Evolutionary conservation across 2,888 invertebrate genomes (phyloP).

Genomic region (Chrysina gloriosa): DNA sequence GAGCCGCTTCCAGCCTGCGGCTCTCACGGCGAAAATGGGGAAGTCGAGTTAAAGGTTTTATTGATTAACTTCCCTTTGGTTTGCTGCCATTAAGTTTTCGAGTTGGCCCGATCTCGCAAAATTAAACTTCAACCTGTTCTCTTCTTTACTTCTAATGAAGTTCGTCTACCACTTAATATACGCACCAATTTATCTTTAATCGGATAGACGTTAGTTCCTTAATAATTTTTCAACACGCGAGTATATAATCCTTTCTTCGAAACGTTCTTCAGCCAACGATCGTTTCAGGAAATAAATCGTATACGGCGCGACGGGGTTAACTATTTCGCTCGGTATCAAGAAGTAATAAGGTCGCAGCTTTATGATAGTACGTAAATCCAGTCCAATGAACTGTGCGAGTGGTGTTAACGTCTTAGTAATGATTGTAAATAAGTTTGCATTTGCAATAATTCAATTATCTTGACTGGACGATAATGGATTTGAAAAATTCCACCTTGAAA

Average conservation of each 20-base stretch:
- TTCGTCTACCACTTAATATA: conserved; percentile 40
- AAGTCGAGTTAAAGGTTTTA: conserved; percentile 61
- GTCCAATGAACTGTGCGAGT: too few relatives aligned
- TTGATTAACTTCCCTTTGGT: conserved; percentile 60
- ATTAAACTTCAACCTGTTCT: conserved; percentile 56
- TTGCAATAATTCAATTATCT: too few relatives aligned
- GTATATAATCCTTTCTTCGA: not conserved
- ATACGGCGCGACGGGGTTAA: too few relatives aligned
- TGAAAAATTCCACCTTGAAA: too few relatives aligned
- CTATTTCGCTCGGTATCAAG: too few relatives aligned
- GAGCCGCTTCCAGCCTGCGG: conserved; percentile 47
- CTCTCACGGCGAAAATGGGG: conserved; percentile 55
- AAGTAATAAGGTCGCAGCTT: too few relatives aligned
- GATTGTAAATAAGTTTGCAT: too few relatives aligned
- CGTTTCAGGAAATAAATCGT: too few relatives aligned
- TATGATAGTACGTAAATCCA: too few relatives aligned
- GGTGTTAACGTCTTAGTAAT: too few relatives aligned
- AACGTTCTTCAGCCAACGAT: not conserved
- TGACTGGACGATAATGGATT: too few relatives aligned
- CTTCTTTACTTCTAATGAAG: conserved; percentile 56
- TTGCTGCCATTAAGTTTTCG: conserved; percentile 58
- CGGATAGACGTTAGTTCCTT: conserved; percentile 15
- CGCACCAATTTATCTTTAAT: conserved; percentile 25
- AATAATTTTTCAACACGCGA: conserved; percentile 7
- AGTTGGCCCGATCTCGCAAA: conserved; percentile 56